These are phyloP conservation scores for Serranus cabrilla DNA, from an alignment of 2,797 vertebrate genomes.

Conservation along the genomic window DNA sequence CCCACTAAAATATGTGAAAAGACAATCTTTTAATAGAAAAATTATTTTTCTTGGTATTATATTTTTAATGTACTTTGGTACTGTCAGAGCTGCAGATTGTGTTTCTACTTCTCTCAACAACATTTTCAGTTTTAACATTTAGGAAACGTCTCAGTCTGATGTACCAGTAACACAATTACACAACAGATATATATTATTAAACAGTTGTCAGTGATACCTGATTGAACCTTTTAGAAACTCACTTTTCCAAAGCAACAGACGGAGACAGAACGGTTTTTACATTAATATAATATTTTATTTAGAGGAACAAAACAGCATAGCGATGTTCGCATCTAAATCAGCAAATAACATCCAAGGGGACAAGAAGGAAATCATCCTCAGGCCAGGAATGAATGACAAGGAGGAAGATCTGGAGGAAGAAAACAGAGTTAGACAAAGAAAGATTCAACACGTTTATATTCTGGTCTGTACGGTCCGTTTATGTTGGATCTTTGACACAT, in stretches of 20 bases:
- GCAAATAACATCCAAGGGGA: slow-evolving; percentile 62
- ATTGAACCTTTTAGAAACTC: too few species aligned
- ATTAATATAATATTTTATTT: slow-evolving; percentile 79
- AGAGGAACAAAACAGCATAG: slow-evolving; percentile 72
- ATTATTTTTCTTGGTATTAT: too few species aligned
- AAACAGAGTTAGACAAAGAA: background rate
- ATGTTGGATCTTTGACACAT: background rate
- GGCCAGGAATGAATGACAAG: slow-evolving; percentile 69
- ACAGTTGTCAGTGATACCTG: too few species aligned
- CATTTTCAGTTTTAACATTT: too few species aligned
- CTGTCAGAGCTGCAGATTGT: too few species aligned
- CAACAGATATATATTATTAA: too few species aligned
- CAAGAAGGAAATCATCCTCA: slow-evolving; percentile 54
- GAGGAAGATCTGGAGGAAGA: slow-evolving; percentile 60
- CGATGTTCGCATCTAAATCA: slow-evolving; percentile 68
- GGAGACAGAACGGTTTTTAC: slow-evolving; percentile 18
- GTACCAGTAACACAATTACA: too few species aligned
- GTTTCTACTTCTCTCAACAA: too few species aligned
- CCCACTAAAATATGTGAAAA: too few species aligned
- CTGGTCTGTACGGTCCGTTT: background rate
- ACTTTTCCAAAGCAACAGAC: background rate
- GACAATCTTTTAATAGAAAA: too few species aligned
- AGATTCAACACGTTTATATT: background rate
- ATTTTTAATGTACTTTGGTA: too few species aligned
- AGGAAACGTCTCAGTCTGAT: too few species aligned